Evolutionary conservation across 1,140 invertebrate species (phyloP).

Genomic region (Chlorops oryzae): DNA sequence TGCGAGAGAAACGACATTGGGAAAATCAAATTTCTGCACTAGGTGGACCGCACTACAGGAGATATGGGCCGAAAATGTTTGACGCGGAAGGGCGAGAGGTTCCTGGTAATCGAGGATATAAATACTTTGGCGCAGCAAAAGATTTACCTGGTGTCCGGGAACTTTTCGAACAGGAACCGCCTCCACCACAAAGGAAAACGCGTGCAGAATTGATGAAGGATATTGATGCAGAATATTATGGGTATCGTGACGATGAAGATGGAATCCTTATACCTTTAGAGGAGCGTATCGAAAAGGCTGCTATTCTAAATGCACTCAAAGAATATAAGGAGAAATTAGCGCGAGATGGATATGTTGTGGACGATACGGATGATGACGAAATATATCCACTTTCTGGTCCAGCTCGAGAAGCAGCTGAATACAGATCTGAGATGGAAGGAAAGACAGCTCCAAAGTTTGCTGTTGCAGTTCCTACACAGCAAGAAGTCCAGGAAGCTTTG

Average conservation of each 20-base stretch:
- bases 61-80: conserved; percentile 87
- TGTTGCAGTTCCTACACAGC: conserved; percentile 81
- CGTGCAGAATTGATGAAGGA: conserved; percentile 96
- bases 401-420: conserved; percentile 30
- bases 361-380: conserved; percentile 54
- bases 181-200: conserved; percentile 80
- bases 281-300: conserved; percentile 68
- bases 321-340: conserved; percentile 64
- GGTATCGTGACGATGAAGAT: conserved; percentile 97
- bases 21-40: conserved; percentile 92
- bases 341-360: conserved; percentile 48
- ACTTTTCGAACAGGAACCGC: conserved; percentile 93
- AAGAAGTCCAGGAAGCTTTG: conserved; percentile 84
- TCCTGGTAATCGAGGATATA: conserved; percentile 95
- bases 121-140: conserved; percentile 99
- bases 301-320: conserved; percentile 56
- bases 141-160: conserved; percentile 96
- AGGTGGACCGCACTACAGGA: conserved; percentile 91
- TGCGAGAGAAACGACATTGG: conserved; percentile 95
- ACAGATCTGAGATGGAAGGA: conserved; percentile 13
- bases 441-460: conserved; percentile 57
- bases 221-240: conserved; percentile 98
- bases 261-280: conserved; percentile 88
- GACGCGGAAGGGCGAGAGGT: conserved; percentile 96
- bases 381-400: conserved; percentile 40